Evolutionary conservation across 1,140 invertebrate genomes (phyloP).

Genomic region (Lineus longissimus): DNA sequence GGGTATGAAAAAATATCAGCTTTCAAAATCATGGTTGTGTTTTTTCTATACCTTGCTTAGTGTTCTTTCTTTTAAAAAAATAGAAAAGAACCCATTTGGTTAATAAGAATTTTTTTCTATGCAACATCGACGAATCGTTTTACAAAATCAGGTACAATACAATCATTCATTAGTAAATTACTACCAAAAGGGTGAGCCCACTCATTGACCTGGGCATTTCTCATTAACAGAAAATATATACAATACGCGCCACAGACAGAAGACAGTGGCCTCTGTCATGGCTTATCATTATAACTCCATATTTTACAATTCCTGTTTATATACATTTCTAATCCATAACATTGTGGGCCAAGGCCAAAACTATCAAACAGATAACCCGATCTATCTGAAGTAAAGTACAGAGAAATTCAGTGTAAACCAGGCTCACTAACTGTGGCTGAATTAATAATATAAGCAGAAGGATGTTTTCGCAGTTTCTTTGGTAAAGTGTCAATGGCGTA

Average conservation of each 20-base stretch:
- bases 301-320: neutral
- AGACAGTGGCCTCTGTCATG: neutral
- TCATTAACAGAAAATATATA: neutral
- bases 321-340: neutral
- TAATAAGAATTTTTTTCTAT: no score
- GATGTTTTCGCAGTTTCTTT: neutral
- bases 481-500: slow-evolving; percentile 4
- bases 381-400: neutral
- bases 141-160: no score
- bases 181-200: no score
- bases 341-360: neutral
- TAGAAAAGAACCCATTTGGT: no score
- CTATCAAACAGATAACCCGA: neutral
- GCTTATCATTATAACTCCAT: neutral
- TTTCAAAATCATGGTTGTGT: no score
- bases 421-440: neutral
- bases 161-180: no score
- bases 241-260: neutral
- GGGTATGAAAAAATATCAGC: no score
- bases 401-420: neutral
- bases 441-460: neutral
- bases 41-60: no score
- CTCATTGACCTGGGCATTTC: no score
- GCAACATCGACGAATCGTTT: no score
- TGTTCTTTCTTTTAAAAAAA: no score